These are phyloP conservation scores for Ennomos quercinarius DNA, from an alignment of 2,888 invertebrate genomes.

Conservation along the genomic window DNA sequence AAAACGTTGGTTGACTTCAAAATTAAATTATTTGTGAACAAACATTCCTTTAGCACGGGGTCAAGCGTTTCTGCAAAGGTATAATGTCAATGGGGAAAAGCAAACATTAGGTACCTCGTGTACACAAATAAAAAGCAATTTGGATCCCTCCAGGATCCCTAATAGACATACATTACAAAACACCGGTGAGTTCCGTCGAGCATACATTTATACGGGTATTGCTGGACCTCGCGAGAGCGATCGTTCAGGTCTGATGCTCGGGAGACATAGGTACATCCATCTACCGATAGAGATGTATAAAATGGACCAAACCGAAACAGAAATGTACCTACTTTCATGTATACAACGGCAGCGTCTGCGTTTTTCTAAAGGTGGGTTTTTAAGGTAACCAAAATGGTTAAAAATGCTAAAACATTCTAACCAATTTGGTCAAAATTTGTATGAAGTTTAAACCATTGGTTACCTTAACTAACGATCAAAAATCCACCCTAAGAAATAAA, in stretches of 20 bases:
- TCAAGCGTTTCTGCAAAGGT: neutral
- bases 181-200: slow-evolving; percentile 11
- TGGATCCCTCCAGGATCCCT: slow-evolving; percentile 19
- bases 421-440: too few species aligned
- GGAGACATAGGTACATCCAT: slow-evolving; percentile 5
- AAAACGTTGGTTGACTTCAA: neutral
- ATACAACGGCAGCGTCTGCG: too few species aligned
- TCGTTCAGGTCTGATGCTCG: slow-evolving; percentile 17
- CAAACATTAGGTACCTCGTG: neutral
- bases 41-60: too few species aligned
- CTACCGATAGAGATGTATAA: too few species aligned
- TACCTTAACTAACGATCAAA: too few species aligned
- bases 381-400: too few species aligned
- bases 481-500: too few species aligned
- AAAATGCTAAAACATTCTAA: too few species aligned
- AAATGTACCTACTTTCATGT: neutral
- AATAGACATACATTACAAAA: slow-evolving; percentile 20
- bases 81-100: neutral
- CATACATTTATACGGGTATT: slow-evolving; percentile 13
- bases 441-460: too few species aligned
- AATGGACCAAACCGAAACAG: too few species aligned
- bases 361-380: too few species aligned
- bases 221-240: slow-evolving; percentile 5
- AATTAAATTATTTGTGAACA: neutral
- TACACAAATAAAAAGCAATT: slow-evolving; percentile 20